Percentiles rank a stretch among this genome's conserved stretches.
phyloP scores from a whole-genome alignment of 2,888 invertebrate species.

The Agriotes lineatus region DNA sequence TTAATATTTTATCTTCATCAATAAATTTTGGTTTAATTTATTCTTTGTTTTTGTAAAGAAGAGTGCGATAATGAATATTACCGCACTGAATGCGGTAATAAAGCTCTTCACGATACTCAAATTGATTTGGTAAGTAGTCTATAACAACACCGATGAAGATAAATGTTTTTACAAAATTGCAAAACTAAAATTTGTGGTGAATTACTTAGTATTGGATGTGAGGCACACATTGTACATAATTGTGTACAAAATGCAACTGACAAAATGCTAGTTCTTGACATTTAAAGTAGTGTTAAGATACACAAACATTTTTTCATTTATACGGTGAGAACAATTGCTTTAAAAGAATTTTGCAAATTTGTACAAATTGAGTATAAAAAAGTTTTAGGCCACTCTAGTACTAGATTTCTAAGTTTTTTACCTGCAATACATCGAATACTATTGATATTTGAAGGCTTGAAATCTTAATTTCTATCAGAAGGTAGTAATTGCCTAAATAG shows the following conservation, averaged over 20 bases:
- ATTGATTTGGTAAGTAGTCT: too few relatives aligned
- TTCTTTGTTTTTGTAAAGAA: too few relatives aligned
- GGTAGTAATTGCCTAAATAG: too few relatives aligned
- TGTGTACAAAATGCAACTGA: constrained; percentile 5
- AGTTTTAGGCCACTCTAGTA: not conserved
- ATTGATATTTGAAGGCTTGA: not conserved
- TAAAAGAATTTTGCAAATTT: not conserved
- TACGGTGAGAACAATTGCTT: not conserved
- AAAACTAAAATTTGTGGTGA: not conserved
- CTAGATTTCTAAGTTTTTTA: constrained; percentile 10
- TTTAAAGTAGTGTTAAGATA: not conserved
- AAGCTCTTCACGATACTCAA: too few relatives aligned
- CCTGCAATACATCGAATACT: constrained; percentile 6
- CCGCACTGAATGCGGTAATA: too few relatives aligned
- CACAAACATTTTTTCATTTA: constrained; percentile 6
- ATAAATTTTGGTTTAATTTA: too few relatives aligned
- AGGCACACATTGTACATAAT: constrained; percentile 9
- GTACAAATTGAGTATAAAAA: constrained; percentile 9
- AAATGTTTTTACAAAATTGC: constrained; percentile 8
- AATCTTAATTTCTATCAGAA: not conserved
- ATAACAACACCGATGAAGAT: too few relatives aligned
- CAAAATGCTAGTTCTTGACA: not conserved
- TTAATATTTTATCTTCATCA: too few relatives aligned
- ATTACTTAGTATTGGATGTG: not conserved
- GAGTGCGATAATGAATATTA: too few relatives aligned